Evolutionary conservation across 2,797 vertebrate genomes (phyloP), one percentile per base, ranked within the genome.

Genomic region (Columba guinea): DNA sequence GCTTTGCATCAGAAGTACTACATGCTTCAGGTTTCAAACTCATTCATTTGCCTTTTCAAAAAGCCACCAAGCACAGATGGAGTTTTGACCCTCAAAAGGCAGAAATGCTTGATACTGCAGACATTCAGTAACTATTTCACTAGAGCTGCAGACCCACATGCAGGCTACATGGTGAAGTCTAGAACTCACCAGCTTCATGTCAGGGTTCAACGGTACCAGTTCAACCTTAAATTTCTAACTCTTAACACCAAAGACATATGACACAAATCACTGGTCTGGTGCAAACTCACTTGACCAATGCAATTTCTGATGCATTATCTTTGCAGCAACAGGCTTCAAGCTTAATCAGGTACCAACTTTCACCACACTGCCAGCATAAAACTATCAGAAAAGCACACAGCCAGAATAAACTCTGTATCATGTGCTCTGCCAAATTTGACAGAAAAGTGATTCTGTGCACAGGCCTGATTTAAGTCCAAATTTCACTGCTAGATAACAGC

Each of bases 291-390:
- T 58, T 35, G 17, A 71, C 30, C 22, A 62, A 0, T 69, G 55
- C 18, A 73, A n/a, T 8, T 93, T 62, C 73, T 89, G 55, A 49
- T 52, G 44, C 30, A 19, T 44, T 90, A 73, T 62, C 32, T 90
- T 88, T 52, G 30, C 24, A 84, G 56, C 17, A 90, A 52, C 37
- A 90, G n/a, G 21, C 41, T 81, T 94, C 55, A 62, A 34, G 62
- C 28, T 93, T 93, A 88, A 91, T 86, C 77, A 59, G 35, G 55
- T 68, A 82, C 74, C 55, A 78, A 35, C 74, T 76, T 90, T 89
- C 49, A 84, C 35, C 59, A 52, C n/a, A 11, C n/a, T 55, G 17
- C 46, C 74, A 76, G 52, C 77, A 76, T 6, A 73, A 76, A 82
- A 55, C 39, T 67, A 37, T 24, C 80, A 84, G 83, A 52, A 88